Base-by-base conservation (phyloP, 2,797 vertebrate species). In the Orientallactaga sibirica region DNA sequence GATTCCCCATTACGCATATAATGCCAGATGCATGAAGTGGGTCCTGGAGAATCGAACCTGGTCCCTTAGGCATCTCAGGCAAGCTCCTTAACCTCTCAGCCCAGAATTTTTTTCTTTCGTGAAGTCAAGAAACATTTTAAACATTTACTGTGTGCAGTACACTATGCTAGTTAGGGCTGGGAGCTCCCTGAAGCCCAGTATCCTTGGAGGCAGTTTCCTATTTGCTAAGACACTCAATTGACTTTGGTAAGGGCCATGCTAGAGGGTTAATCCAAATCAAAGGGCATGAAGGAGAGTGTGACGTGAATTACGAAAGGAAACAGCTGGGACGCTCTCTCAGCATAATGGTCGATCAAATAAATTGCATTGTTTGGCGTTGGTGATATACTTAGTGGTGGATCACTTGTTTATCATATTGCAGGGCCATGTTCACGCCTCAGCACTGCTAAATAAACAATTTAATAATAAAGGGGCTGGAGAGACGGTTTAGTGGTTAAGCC, bases 201-300 rank as follows among this genome's bases (percentile, higher is more conserved):
- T 71, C 82, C 33, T 48, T n/a, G 29, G 52, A 74, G 43, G 86
- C 41, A 66, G 64, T 52, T 5, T 16, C 24, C 2, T 33, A 15
- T 33, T 78, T 74, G 70, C 37, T 55, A 68, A n/a, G 83, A 90
- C 14, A 27, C 20, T 19, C 88, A 80, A 22, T 80, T 20, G 48
- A 83, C 82, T 86, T 78, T 52, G 29, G 22, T 81, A 61, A 68
- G 27, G 58, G 9, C 61, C 64, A 48, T 29, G 24, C 3, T 43
- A 55, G 11, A 89, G 16, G 62, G 62, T 74, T 81, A 77, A 25
- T 66, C 62, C 81, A 78, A 94, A 83, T 19, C 37, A 88, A 67
- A 83, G 77, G 68, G 20, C 29, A 41, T 19, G 19, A 9, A 75
- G 48, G 71, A 76, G 62, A 79, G 18, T 48, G 81, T 68, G n/a